Conservation (phyloP, 1,140 invertebrate species). For the Aphidius gifuensis region DNA sequence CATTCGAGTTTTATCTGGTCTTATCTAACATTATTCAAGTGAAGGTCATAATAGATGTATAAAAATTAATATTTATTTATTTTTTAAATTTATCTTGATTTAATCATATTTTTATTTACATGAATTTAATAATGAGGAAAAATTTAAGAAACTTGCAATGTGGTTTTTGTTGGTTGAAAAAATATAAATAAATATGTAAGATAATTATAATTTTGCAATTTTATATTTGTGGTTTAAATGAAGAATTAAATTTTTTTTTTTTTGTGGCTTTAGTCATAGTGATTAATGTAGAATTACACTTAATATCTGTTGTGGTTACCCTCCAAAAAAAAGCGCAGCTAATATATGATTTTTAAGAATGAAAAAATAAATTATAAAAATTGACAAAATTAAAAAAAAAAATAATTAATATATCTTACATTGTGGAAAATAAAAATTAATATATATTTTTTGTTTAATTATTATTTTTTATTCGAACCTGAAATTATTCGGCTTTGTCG, state of each 20-base stretch:
- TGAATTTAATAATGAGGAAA: too few species aligned
- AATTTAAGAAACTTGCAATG: too few species aligned
- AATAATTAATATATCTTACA: constrained; percentile 4
- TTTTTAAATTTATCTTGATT: too few species aligned
- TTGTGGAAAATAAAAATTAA: constrained; percentile 1
- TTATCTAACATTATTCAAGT: too few species aligned
- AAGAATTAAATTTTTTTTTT: not conserved
- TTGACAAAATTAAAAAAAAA: not conserved
- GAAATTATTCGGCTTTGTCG: constrained; percentile 44
- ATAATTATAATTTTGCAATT: too few species aligned
- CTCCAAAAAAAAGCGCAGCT: constrained; percentile 6
- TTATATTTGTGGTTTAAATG: too few species aligned
- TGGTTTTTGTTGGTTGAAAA: too few species aligned
- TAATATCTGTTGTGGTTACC: constrained; percentile 24
- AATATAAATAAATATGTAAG: too few species aligned
- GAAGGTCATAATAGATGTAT: too few species aligned
- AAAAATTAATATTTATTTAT: too few species aligned
- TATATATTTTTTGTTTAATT: constrained; percentile 10
- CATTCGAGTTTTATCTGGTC: too few species aligned
- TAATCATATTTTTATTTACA: too few species aligned
- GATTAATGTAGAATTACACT: constrained; percentile 20
- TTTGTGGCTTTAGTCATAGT: not conserved
- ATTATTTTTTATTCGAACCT: constrained; percentile 36
- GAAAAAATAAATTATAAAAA: not conserved
- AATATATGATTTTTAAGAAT: not conserved